Evolutionary conservation across 37 sponge, comb jelly and placozoan genomes (phyloP).

Genomic region (Beroe ovata): DNA sequence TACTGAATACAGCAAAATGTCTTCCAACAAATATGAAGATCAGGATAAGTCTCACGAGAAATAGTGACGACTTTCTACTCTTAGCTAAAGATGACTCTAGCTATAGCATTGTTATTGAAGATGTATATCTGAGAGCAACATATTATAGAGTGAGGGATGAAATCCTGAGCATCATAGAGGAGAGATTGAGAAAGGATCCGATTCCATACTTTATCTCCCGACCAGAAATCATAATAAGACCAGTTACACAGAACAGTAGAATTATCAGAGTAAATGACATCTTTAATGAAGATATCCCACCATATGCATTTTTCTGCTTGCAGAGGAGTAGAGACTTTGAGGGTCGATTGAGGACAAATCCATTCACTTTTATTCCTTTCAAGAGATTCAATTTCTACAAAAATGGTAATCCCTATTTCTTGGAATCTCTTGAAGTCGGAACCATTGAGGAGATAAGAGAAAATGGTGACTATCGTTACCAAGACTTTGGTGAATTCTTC

Average conservation of each 20-base stretch:
- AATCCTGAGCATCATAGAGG: conserved; percentile 12
- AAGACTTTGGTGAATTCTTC: conserved; percentile 23
- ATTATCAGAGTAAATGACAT: conserved; percentile 31
- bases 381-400: not conserved
- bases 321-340: conserved; percentile 11
- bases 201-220: conserved; percentile 28
- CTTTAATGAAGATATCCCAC: not conserved
- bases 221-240: conserved; percentile 57
- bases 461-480: not conserved
- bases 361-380: conserved; percentile 20
- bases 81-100: not conserved
- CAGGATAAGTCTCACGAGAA: conserved; percentile 36
- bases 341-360: not conserved
- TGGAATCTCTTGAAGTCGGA: conserved; percentile 27
- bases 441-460: not conserved
- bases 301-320: conserved; percentile 33
- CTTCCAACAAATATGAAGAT: conserved; percentile 24
- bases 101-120: conserved; percentile 5
- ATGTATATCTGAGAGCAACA: not conserved
- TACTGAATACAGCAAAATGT: conserved; percentile 31
- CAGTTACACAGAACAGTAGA: not conserved
- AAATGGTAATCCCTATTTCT: not conserved
- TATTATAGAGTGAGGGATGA: not conserved
- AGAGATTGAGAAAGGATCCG: conserved; percentile 27
- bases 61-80: conserved; percentile 49